These are phyloP conservation scores for Microctenopoma lineatum DNA, from an alignment of 2,797 vertebrate species.

Conservation along the genomic window DNA sequence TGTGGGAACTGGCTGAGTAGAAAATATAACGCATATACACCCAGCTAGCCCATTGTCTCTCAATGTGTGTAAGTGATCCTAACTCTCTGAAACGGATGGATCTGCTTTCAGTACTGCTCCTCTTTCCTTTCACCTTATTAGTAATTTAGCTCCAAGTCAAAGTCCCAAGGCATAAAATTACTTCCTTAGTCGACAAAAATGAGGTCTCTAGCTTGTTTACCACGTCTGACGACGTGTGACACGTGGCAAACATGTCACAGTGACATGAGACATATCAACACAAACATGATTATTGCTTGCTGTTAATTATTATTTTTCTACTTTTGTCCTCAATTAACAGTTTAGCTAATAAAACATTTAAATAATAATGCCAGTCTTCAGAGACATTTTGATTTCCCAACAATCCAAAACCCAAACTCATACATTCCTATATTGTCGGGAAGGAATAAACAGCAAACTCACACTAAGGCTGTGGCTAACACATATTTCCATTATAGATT, in stretches of 20 bases:
- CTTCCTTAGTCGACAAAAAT: slow-evolving; percentile 48
- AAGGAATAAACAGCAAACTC: too few relatives aligned
- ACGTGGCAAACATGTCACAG: slow-evolving; percentile 16
- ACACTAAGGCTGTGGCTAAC: too few relatives aligned
- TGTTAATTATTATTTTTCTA: too few relatives aligned
- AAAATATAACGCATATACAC: too few relatives aligned
- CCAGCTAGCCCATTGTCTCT: not conserved
- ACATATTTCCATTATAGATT: too few relatives aligned
- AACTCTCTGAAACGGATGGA: not conserved
- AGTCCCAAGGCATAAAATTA: slow-evolving; percentile 34
- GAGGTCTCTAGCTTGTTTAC: not conserved
- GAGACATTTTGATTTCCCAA: too few relatives aligned
- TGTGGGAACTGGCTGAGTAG: too few relatives aligned
- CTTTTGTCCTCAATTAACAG: too few relatives aligned
- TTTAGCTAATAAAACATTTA: too few relatives aligned
- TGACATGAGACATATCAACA: not conserved
- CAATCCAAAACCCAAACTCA: too few relatives aligned
- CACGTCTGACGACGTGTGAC: not conserved
- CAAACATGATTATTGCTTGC: not conserved
- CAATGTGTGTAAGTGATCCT: not conserved
- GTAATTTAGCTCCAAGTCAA: slow-evolving; percentile 10
- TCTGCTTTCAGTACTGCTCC: slow-evolving; percentile 3
- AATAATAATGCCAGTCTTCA: too few relatives aligned
- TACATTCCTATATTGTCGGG: too few relatives aligned
- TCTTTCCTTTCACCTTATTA: not conserved